These are phyloP conservation scores for Perdix hodgsoniae DNA, from an alignment of 2,797 vertebrate species.

Conservation along the genomic window DNA sequence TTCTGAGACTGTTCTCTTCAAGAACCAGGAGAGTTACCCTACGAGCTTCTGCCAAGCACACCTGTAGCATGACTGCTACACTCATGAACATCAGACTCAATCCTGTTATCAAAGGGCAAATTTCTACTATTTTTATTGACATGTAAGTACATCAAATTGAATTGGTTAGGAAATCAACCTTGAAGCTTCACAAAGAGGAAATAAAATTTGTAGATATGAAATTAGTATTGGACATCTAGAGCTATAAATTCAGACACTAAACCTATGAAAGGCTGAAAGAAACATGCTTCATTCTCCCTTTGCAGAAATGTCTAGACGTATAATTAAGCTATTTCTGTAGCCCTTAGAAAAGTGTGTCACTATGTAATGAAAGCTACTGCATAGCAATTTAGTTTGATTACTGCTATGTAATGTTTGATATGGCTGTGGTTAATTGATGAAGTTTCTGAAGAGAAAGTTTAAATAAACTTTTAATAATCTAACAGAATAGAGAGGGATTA, in stretches of 20 bases:
- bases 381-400: slow-evolving; percentile 72
- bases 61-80: not conserved
- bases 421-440: slow-evolving; percentile 63
- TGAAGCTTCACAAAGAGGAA: not conserved
- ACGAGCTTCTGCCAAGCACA: not conserved
- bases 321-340: slow-evolving; percentile 68
- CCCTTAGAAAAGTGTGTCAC: slow-evolving; percentile 49
- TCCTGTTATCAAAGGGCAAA: not conserved
- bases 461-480: slow-evolving; percentile 49
- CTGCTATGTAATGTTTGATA: slow-evolving; percentile 53
- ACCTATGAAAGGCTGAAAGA: slow-evolving; percentile 15
- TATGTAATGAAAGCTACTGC: slow-evolving; percentile 66
- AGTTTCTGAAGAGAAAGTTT: slow-evolving; percentile 55
- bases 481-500: not conserved
- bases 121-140: not conserved
- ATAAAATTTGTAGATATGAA: not conserved
- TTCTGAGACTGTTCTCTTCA: not conserved
- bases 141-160: not conserved
- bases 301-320: slow-evolving; percentile 69
- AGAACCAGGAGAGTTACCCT: not conserved
- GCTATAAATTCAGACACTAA: not conserved
- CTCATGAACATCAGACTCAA: not conserved
- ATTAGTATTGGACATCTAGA: not conserved
- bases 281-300: not conserved
- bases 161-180: slow-evolving; percentile 5